These are phyloP conservation scores for Acrocera orbiculus DNA, from an alignment of 2,888 invertebrate species.

Conservation along the genomic window DNA sequence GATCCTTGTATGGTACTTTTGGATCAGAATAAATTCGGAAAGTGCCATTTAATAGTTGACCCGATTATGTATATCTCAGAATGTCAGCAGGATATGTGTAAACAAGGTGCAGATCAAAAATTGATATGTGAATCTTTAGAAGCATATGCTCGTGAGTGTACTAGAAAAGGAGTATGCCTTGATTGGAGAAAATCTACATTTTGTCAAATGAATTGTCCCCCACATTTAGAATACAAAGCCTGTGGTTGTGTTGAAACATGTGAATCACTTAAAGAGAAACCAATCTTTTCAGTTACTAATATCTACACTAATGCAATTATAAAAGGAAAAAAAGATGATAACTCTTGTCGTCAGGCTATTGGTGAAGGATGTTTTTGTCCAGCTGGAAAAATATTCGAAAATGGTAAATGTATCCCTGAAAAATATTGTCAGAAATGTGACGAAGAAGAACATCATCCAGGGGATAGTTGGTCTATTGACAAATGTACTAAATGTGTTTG, in stretches of 20 bases:
- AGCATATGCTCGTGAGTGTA: constrained; percentile 57
- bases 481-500: constrained; percentile 60
- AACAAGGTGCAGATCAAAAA: constrained; percentile 34
- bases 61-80: constrained; percentile 46
- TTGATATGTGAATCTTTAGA: constrained; percentile 47
- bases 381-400: constrained; percentile 47
- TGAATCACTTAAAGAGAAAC: constrained; percentile 19
- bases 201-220: constrained; percentile 45
- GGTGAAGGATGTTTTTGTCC: constrained; percentile 79
- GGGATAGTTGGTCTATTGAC: constrained; percentile 45
- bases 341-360: constrained; percentile 31
- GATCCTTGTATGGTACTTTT: constrained; percentile 52
- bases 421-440: constrained; percentile 56
- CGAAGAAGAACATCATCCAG: constrained; percentile 44
- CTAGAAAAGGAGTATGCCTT: constrained; percentile 50
- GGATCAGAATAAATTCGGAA: constrained; percentile 37
- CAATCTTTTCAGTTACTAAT: constrained; percentile 22
- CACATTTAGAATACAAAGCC: constrained; percentile 24
- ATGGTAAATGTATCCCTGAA: constrained; percentile 52
- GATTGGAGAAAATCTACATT: constrained; percentile 45
- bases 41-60: constrained; percentile 59
- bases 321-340: constrained; percentile 18
- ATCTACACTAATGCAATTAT: constrained; percentile 19
- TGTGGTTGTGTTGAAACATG: constrained; percentile 30
- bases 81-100: constrained; percentile 52